phyloP scores from a whole-genome alignment of 1,140 invertebrate species.

The Meloidogyne floridensis region DNA sequence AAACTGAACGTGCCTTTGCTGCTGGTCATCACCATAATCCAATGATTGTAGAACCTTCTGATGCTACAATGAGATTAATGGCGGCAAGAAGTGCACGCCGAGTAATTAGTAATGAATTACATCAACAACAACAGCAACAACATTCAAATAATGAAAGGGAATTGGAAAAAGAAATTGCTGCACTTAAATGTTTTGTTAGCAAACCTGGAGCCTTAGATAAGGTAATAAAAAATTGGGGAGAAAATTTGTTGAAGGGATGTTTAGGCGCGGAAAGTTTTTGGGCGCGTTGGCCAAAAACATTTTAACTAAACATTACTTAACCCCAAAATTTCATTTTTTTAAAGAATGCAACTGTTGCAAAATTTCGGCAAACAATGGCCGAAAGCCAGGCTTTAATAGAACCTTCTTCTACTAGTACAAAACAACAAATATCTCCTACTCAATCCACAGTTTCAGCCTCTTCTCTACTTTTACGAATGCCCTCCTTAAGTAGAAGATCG shows the following conservation, averaged over 20 bases:
- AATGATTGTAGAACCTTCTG: not conserved
- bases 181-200: constrained; percentile 26
- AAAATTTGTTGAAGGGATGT: not conserved
- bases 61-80: constrained; percentile 8
- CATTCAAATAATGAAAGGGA: constrained; percentile 11
- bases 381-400: constrained; percentile 13
- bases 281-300: too few relatives aligned
- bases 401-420: not conserved
- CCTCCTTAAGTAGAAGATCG: constrained; percentile 11
- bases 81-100: constrained; percentile 10
- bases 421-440: not conserved
- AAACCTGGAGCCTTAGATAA: constrained; percentile 29
- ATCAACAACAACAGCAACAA: constrained; percentile 1
- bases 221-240: not conserved
- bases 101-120: not conserved
- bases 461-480: constrained; percentile 21
- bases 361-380: constrained; percentile 27
- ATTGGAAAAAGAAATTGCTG: constrained; percentile 27
- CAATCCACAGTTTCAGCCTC: constrained; percentile 1
- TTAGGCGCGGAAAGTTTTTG: not conserved
- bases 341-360: constrained; percentile 28
- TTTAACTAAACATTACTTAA: too few relatives aligned
- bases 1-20: not conserved
- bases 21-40: constrained; percentile 6
- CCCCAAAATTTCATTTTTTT: not conserved